Evolutionary conservation across 2,113 vertebrate genomes (phyloP).

Genomic region (Chlorocebus sabaeus): DNA sequence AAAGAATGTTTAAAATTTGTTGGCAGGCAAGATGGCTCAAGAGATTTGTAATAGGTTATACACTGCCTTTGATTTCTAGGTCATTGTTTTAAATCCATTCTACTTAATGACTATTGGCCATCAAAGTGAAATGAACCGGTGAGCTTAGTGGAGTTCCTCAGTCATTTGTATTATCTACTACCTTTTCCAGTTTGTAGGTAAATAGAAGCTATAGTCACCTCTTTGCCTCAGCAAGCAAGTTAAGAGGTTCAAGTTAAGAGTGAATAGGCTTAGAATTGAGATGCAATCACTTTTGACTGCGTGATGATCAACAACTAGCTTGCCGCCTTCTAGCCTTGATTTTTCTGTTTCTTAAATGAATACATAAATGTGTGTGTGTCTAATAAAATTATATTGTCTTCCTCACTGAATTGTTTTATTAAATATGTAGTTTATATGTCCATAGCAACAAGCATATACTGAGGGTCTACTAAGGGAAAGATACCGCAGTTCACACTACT

Average conservation of each 20-base stretch:
- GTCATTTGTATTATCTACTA: slow-evolving; percentile 21
- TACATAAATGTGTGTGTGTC: not conserved
- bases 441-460: not conserved
- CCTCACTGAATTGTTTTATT: not conserved
- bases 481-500: not conserved
- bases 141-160: slow-evolving; percentile 15
- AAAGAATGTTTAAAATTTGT: slow-evolving; percentile 37
- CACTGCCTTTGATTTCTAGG: slow-evolving; percentile 59
- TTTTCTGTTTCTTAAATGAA: not conserved
- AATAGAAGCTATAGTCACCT: slow-evolving; percentile 28
- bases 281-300: not conserved
- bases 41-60: slow-evolving; percentile 40
- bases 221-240: not conserved
- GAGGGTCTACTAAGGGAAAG: not conserved
- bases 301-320: not conserved
- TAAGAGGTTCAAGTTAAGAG: not conserved
- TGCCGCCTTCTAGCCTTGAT: not conserved
- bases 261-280: not conserved
- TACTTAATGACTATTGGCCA: slow-evolving; percentile 56
- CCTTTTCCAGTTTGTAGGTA: slow-evolving; percentile 20
- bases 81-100: slow-evolving; percentile 60
- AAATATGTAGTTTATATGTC: not conserved
- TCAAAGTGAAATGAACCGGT: slow-evolving; percentile 65
- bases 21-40: not conserved
- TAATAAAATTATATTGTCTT: not conserved